Evolutionary conservation across 2,797 vertebrate species (phyloP).

Genomic region (Lepilemur septentrionalis): DNA sequence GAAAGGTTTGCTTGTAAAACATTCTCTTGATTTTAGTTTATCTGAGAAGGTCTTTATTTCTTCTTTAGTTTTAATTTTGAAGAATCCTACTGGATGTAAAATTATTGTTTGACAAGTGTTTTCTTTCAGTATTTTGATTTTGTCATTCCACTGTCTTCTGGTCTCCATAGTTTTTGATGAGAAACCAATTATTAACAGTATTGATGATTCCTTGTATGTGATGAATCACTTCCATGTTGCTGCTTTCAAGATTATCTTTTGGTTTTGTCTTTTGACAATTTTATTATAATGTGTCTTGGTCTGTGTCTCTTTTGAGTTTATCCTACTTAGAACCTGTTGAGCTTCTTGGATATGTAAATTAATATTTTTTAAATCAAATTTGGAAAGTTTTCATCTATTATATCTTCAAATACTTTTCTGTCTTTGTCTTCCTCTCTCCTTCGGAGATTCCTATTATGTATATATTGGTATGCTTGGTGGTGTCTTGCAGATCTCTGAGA

Average conservation of each 20-base stretch:
- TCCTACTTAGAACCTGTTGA: neutral
- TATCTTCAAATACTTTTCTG: neutral
- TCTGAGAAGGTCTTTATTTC: neutral
- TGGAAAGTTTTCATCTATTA: neutral
- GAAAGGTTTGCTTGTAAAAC: neutral
- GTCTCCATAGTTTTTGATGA: neutral
- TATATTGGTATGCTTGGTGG: neutral
- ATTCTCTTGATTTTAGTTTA: neutral
- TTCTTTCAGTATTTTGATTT: neutral
- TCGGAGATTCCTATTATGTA: neutral
- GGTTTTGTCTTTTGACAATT: neutral
- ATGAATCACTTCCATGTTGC: neutral
- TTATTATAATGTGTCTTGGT: neutral
- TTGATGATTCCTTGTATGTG: neutral
- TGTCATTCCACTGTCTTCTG: neutral
- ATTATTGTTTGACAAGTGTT: neutral
- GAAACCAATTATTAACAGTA: neutral
- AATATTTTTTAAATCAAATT: neutral
- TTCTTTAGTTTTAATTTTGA: conserved; percentile 19
- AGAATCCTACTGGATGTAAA: neutral
- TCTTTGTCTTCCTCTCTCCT: neutral
- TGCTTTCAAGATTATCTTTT: neutral
- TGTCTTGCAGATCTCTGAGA: neutral
- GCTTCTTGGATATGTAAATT: neutral
- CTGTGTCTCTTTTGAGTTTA: neutral